phyloP scores from a whole-genome alignment of 2,113 vertebrate genomes.

The Onychostruthus taczanowskii region DNA sequence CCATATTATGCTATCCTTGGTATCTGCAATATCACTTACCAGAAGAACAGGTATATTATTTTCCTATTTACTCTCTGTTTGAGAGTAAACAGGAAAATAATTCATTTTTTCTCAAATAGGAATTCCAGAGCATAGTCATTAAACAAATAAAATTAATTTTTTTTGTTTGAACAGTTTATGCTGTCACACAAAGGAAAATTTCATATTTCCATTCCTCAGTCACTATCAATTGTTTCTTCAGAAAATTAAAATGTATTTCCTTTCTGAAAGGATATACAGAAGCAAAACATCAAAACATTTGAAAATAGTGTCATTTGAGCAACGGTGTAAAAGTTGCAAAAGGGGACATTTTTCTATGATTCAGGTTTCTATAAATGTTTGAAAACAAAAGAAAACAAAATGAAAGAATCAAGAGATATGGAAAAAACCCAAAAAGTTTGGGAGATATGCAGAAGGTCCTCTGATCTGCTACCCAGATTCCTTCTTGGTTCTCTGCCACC shows the following conservation, averaged over 20 bases:
- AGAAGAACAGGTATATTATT: not conserved
- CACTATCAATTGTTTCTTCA: not conserved
- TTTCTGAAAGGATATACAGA: constrained; percentile 1
- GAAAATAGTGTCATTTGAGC: not conserved
- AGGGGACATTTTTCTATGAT: not conserved
- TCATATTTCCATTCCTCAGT: not conserved
- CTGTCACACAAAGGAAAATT: not conserved
- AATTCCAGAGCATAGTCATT: not conserved
- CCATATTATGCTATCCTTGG: not conserved
- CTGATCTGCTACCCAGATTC: not conserved
- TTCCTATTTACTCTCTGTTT: not conserved
- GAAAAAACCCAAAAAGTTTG: not conserved
- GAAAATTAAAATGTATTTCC: not conserved
- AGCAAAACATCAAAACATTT: not conserved
- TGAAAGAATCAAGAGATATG: not conserved
- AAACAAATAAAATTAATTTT: not conserved
- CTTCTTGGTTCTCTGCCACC: not conserved
- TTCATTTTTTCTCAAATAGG: not conserved
- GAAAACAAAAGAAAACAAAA: not conserved
- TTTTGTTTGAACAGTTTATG: not conserved
- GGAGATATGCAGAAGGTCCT: not conserved
- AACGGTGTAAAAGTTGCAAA: not conserved
- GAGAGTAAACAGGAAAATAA: not conserved
- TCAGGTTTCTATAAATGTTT: not conserved
- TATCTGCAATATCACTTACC: not conserved